Evolutionary conservation across 2,797 vertebrate species (phyloP), one percentile per base, ranked within the genome.

Genomic region (Poeciliopsis infans): DNA sequence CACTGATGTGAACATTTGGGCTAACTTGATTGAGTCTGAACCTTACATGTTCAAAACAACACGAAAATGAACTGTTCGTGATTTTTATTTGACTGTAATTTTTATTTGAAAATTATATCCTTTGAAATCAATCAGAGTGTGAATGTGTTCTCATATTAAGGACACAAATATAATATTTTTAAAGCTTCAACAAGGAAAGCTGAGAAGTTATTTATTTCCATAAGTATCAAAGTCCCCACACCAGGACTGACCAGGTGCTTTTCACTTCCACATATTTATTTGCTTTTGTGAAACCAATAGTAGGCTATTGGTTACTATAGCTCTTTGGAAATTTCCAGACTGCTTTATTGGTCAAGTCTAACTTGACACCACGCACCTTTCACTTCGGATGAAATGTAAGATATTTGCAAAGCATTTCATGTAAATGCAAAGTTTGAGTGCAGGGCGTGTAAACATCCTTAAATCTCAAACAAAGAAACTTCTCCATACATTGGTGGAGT

Each of bases 371-470:
- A 33, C 20, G 0, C 31, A 64, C 36, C 20, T 20, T 41, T 23
- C 36, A 11, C 64, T 39, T 68, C 8, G 1, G 20, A 25, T 41
- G 64, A 68, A 68, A 68, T 68, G 64, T 68, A 25, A 68, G 41
- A 41, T 25, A 68, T 41, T 68, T 68, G 36, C 64, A 68, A 68
- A 68, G 64, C 64, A 23, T 68, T 68, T 68, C 20, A 25, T 41
- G 36, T 11, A 12, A 10, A 68, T 68, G 64, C 64, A 41, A 41
- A 68, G 20, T 68, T 68, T 0, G 4, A 68, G 36, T 41, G 20
- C 18, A 68, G 20, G 20, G 8, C 20, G 5, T 41, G 20, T 41
- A 68, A 41, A 68, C 36, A 23, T 23, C 64, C 64, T 36, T 64
- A 64, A 36, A 66, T 66, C 33, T 51, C 61, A 16, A 39, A 41